Conservation (phyloP, 2,888 invertebrate species). For the Tanypteryx hageni region DNA sequence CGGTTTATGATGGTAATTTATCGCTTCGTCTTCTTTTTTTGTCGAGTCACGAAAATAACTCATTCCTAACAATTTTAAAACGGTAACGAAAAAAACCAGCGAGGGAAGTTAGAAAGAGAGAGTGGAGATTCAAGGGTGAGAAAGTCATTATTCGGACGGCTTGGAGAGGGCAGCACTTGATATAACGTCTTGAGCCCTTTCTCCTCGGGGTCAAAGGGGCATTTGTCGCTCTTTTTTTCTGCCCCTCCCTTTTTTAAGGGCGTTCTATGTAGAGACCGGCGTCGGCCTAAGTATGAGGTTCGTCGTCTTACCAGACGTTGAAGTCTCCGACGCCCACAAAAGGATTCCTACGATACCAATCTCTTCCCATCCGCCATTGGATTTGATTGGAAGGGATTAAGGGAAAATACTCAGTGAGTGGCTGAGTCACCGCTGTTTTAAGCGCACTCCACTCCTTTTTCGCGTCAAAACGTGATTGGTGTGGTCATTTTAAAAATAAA, state of each 20-base stretch:
- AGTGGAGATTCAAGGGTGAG: conserved; percentile 46
- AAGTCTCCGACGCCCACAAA: conserved; percentile 22
- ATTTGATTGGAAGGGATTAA: not conserved
- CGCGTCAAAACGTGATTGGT: not conserved
- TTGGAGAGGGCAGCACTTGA: not conserved
- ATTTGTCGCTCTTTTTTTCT: conserved; percentile 4
- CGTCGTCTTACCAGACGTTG: conserved; percentile 13
- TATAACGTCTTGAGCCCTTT: conserved; percentile 6
- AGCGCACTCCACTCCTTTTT: not conserved
- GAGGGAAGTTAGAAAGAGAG: not conserved
- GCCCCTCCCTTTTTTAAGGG: conserved; percentile 11
- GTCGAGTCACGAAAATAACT: conserved; percentile 17
- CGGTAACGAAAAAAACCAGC: not conserved
- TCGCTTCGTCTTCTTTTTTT: not conserved
- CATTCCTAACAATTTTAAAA: not conserved
- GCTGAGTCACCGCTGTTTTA: conserved; percentile 13
- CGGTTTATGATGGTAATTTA: not conserved
- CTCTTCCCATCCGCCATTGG: not conserved
- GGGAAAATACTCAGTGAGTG: not conserved
- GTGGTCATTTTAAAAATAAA: not conserved
- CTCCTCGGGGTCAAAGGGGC: not conserved
- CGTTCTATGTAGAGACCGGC: not conserved
- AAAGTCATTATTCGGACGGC: conserved; percentile 5
- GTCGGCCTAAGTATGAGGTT: not conserved
- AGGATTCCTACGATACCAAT: not conserved